A percentile compares a stretch with the other conserved stretches of the same genome.
These are phyloP conservation scores for Paracyprichromis sp. DNA, from an alignment of 2,113 vertebrate species.

Conservation along the genomic window DNA sequence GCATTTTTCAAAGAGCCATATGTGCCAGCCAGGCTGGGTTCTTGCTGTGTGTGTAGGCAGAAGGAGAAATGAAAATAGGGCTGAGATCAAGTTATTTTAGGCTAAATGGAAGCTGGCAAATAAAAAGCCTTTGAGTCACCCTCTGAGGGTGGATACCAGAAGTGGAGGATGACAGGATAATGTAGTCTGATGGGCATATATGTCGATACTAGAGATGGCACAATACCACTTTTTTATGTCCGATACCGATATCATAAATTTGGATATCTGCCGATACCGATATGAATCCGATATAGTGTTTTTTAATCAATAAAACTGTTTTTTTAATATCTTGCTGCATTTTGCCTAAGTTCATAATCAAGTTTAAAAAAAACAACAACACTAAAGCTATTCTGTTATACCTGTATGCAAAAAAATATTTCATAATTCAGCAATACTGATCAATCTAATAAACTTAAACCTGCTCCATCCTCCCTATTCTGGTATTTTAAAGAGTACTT, in stretches of 20 bases:
- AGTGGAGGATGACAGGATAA: conserved; percentile 14
- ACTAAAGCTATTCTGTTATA: background rate
- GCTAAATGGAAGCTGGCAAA: conserved; percentile 49
- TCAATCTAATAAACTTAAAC: too few species aligned
- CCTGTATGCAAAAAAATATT: too few species aligned
- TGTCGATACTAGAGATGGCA: background rate
- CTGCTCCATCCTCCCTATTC: rapidly evolving
- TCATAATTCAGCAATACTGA: too few species aligned
- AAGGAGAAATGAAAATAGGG: conserved; percentile 61
- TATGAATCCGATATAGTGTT: background rate
- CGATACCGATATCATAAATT: background rate
- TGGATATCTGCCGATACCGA: rapidly evolving
- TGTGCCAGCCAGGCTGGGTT: conserved; percentile 36
- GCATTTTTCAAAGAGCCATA: conserved; percentile 33
- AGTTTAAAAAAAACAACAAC: background rate
- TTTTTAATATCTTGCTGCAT: background rate
- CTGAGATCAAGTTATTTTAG: conserved; percentile 63
- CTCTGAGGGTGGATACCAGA: conserved; percentile 43
- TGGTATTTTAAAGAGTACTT: too few species aligned
- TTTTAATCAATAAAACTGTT: background rate
- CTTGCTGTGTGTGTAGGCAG: conserved; percentile 55
- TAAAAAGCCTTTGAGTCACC: conserved; percentile 62
- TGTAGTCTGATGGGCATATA: background rate
- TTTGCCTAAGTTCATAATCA: background rate
- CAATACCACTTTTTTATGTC: background rate